phyloP scores from a whole-genome alignment of 2,888 invertebrate species.

The Endomychus coccineus region DNA sequence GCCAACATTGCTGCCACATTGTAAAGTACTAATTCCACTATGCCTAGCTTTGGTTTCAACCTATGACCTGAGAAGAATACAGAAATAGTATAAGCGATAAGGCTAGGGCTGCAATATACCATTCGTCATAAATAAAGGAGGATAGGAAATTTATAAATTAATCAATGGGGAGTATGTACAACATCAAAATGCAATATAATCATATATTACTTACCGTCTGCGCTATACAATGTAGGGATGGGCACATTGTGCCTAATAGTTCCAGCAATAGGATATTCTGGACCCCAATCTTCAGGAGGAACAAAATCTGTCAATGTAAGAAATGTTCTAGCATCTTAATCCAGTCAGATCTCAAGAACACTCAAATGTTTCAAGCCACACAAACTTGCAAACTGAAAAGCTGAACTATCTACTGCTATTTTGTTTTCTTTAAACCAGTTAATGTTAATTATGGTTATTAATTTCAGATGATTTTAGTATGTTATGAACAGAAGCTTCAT shows the following conservation, averaged over 20 bases:
- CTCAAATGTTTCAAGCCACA: no score
- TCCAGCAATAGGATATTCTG: conserved; percentile 53
- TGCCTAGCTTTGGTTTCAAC: conserved; percentile 61
- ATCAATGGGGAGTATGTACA: background rate
- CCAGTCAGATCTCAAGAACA: background rate
- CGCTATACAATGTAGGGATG: conserved; percentile 74
- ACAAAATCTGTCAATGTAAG: conserved; percentile 38
- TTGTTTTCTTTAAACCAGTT: no score
- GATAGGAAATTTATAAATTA: background rate
- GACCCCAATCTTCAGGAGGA: conserved; percentile 56
- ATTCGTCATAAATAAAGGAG: background rate
- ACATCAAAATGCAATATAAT: background rate
- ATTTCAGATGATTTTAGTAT: no score
- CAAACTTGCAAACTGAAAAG: no score
- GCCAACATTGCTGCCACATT: conserved; percentile 89
- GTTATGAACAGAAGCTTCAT: no score
- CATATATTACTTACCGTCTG: conserved; percentile 51
- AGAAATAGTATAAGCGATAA: background rate
- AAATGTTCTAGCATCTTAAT: no score
- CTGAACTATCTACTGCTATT: no score
- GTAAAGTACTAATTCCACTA: conserved; percentile 73
- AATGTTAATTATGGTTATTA: no score
- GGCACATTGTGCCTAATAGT: conserved; percentile 56
- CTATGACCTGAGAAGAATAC: conserved; percentile 41
- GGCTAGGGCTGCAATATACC: background rate